phyloP scores from a whole-genome alignment of 2,888 invertebrate genomes.

The Electrophaes corylata region DNA sequence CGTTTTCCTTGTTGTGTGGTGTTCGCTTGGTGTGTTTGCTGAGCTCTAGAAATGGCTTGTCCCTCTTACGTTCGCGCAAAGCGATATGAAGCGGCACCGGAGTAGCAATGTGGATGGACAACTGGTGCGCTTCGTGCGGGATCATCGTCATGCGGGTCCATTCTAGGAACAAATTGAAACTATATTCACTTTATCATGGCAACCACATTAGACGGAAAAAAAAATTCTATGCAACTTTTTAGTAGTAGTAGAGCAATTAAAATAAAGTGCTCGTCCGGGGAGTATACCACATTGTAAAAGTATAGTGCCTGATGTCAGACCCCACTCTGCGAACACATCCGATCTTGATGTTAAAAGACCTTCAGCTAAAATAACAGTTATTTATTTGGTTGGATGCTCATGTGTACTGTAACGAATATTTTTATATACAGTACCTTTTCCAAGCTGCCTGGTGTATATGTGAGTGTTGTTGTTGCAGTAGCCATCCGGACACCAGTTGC shows the following conservation, averaged over 20 bases:
- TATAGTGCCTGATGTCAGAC: too few relatives aligned
- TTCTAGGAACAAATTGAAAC: constrained; percentile 46
- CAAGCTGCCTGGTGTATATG: constrained; percentile 61
- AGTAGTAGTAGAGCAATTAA: too few relatives aligned
- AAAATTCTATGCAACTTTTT: too few relatives aligned
- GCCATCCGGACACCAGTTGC: constrained; percentile 79
- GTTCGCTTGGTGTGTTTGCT: constrained; percentile 63
- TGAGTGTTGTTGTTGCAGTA: constrained; percentile 78
- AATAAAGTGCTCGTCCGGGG: too few relatives aligned
- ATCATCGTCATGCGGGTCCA: constrained; percentile 73
- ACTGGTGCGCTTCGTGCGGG: constrained; percentile 70
- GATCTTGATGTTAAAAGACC: too few relatives aligned
- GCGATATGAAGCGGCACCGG: constrained; percentile 67
- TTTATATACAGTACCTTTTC: constrained; percentile 57
- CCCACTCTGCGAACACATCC: too few relatives aligned
- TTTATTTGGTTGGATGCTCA: too few relatives aligned
- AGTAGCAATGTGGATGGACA: constrained; percentile 68
- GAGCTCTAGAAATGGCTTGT: constrained; percentile 68
- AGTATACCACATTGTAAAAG: too few relatives aligned
- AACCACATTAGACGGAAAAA: neutral
- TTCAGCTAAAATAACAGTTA: too few relatives aligned
- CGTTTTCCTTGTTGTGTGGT: constrained; percentile 57
- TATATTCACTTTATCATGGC: neutral
- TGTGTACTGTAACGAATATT: too few relatives aligned
- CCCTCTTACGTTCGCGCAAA: constrained; percentile 65